Evolutionary conservation across 2,888 invertebrate genomes (phyloP).

Genomic region (Augochlorella aurata): DNA sequence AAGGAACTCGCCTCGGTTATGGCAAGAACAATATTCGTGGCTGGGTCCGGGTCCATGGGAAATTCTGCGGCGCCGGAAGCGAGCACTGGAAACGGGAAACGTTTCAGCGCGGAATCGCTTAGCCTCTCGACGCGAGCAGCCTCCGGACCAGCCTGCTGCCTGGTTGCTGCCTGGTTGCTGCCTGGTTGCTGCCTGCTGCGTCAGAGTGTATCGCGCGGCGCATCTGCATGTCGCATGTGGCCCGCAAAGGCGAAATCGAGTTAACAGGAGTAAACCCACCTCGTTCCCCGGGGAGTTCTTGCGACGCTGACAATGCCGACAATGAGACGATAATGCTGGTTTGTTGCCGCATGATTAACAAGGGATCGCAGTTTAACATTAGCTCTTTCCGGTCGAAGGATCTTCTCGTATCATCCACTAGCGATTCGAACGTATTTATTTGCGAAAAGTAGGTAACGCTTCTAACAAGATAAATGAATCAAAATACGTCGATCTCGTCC

Average conservation of each 20-base stretch:
- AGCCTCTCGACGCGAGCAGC: not conserved
- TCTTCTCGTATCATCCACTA: no score
- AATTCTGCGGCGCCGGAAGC: not conserved
- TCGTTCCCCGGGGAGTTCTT: constrained; percentile 40
- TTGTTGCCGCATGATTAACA: constrained; percentile 33
- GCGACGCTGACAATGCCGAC: constrained; percentile 32
- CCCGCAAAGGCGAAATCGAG: constrained; percentile 58
- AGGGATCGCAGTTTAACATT: constrained; percentile 7
- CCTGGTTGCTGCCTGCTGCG: constrained; percentile 22
- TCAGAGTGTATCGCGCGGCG: constrained; percentile 46
- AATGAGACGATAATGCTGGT: constrained; percentile 47
- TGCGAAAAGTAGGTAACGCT: no score
- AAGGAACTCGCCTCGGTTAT: constrained; percentile 3
- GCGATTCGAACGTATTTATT: no score
- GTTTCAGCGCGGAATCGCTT: constrained; percentile 6
- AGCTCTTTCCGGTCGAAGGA: no score
- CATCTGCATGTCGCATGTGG: constrained; percentile 52
- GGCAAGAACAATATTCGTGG: not conserved
- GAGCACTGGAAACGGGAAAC: not conserved
- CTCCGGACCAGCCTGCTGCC: no score
- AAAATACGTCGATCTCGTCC: no score
- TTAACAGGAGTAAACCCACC: constrained; percentile 54
- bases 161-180: no score
- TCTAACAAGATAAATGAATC: no score
- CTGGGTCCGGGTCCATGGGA: not conserved